Percentiles rank a stretch among this genome's conserved stretches.
Evolutionary conservation across 92 coral and sea anemone genomes (phyloP).

Genomic region (Meandrina meandrites): DNA sequence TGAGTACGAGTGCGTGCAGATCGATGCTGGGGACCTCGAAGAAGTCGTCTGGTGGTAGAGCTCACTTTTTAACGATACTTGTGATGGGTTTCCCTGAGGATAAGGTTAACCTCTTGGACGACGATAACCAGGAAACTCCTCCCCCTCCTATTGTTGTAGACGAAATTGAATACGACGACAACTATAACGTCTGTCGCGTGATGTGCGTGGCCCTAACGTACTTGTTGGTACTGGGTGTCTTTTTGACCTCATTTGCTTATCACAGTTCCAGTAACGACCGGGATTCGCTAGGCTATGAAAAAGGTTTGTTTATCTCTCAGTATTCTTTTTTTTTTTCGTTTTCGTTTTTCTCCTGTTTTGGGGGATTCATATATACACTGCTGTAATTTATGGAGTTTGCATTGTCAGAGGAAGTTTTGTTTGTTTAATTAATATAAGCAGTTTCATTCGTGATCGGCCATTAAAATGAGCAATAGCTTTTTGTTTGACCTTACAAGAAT

Average conservation of each 20-base stretch:
- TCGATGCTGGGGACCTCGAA: neutral
- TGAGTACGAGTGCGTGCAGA: too few species aligned
- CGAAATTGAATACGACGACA: neutral
- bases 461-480: neutral
- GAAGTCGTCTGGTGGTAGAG: neutral
- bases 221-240: neutral
- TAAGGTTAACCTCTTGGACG: conserved; percentile 10
- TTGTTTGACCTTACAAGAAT: neutral
- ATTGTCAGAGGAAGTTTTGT: neutral
- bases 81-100: conserved; percentile 10
- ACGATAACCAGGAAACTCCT: neutral
- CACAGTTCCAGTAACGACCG: neutral
- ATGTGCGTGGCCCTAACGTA: neutral
- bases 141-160: neutral
- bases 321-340: neutral
- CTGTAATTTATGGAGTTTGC: neutral
- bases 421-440: neutral
- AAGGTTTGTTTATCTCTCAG: conserved; percentile 13
- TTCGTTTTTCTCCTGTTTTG: neutral
- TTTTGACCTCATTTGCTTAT: neutral
- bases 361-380: too few species aligned
- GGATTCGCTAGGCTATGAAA: neutral
- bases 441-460: too few species aligned
- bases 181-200: neutral
- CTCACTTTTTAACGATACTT: neutral